These are phyloP conservation scores for Gavia stellata DNA, from an alignment of 2,113 vertebrate species.

Conservation along the genomic window DNA sequence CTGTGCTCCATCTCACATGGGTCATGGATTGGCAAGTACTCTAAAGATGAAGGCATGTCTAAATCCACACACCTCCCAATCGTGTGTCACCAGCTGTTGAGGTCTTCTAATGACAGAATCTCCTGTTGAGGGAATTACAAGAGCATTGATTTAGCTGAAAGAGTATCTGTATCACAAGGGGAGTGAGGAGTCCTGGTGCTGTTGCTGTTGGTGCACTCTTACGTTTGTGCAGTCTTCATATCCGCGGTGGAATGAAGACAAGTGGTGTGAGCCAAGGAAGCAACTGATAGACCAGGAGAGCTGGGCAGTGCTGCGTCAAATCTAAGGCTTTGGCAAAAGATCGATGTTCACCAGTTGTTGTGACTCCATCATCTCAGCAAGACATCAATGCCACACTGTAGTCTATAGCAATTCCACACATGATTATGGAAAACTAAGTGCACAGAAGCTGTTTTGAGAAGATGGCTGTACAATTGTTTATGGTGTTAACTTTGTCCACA, in stretches of 20 bases:
- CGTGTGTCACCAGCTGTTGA: background rate
- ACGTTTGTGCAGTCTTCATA: background rate
- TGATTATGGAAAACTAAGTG: background rate
- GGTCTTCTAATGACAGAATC: background rate
- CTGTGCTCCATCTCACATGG: background rate
- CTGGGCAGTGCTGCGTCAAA: background rate
- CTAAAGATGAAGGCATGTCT: background rate
- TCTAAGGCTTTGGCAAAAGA: background rate
- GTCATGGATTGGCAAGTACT: background rate
- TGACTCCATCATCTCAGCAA: background rate
- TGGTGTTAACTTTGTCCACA: fast-evolving
- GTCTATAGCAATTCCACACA: background rate
- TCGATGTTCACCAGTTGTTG: background rate
- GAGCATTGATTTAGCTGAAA: background rate
- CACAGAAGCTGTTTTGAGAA: background rate
- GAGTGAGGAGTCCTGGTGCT: background rate
- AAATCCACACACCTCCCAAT: background rate
- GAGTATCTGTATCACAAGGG: background rate
- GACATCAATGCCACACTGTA: background rate
- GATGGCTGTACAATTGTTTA: background rate
- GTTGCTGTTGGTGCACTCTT: background rate
- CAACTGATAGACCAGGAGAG: background rate
- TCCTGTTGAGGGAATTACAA: background rate
- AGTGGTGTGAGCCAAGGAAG: background rate
- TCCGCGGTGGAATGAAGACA: background rate